Evolutionary conservation across 1,140 invertebrate species (phyloP).

Genomic region (Apis dorsata): DNA sequence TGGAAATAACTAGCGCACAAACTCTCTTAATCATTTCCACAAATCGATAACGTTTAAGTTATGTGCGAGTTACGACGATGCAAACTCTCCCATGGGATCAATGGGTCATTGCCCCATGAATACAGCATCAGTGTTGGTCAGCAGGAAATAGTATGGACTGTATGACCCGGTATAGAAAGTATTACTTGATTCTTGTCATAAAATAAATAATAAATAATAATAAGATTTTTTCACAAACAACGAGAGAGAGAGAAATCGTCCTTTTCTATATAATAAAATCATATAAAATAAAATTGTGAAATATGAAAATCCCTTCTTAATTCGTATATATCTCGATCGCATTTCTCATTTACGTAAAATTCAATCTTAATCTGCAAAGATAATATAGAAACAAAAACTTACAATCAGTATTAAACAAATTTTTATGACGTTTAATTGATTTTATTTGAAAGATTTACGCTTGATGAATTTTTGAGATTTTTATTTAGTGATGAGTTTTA

Average conservation of each 20-base stretch:
- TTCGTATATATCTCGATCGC: not conserved
- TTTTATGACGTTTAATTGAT: no score
- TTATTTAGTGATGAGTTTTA: no score
- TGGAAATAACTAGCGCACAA: not conserved
- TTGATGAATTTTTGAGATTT: no score
- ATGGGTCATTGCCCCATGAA: conserved; percentile 64
- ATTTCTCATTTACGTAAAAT: conserved; percentile 4
- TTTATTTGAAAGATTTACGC: no score
- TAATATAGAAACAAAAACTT: not conserved
- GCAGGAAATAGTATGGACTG: not conserved
- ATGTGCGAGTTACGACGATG: conserved; percentile 43
- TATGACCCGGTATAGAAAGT: not conserved
- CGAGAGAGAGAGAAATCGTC: no score
- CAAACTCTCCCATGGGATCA: conserved; percentile 59
- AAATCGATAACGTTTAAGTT: conserved; percentile 15
- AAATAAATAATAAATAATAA: conserved; percentile 4
- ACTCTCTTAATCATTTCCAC: not conserved
- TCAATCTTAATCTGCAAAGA: not conserved
- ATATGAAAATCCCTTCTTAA: conserved; percentile 14
- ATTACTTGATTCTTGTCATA: not conserved
- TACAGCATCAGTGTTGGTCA: conserved; percentile 20
- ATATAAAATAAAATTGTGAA: not conserved
- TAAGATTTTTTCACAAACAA: no score
- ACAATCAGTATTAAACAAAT: no score
- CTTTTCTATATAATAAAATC: not conserved